phyloP scores from a whole-genome alignment of 1,140 invertebrate genomes.

The Hyphantria cunea region DNA sequence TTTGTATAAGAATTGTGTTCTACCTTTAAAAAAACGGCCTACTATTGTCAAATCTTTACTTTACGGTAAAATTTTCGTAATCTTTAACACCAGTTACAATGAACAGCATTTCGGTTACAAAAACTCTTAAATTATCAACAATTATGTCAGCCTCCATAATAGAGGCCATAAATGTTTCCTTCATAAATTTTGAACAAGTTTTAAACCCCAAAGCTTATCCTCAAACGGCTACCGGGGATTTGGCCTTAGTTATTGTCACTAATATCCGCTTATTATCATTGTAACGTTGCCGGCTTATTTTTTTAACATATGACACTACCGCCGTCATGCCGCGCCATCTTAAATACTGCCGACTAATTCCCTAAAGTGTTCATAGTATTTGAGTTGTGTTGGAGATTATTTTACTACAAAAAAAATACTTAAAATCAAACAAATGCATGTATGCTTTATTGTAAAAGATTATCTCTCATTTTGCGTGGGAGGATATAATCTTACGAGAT shows the following conservation, averaged over 20 bases:
- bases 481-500: neutral
- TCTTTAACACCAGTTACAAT: too few relatives aligned
- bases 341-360: slow-evolving; percentile 20
- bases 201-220: slow-evolving; percentile 1
- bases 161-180: slow-evolving; percentile 18
- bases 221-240: slow-evolving; percentile 26
- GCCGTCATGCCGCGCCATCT: neutral
- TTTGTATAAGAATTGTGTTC: too few relatives aligned
- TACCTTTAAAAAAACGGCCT: too few relatives aligned
- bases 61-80: too few relatives aligned
- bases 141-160: slow-evolving; percentile 12
- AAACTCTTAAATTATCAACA: neutral
- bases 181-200: slow-evolving; percentile 20
- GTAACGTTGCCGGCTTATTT: slow-evolving; percentile 45
- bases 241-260: slow-evolving; percentile 21
- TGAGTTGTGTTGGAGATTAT: neutral
- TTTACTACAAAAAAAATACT: neutral
- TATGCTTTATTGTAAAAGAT: neutral
- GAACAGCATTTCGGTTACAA: too few relatives aligned
- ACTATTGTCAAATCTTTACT: too few relatives aligned
- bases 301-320: slow-evolving; percentile 10
- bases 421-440: neutral
- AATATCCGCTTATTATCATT: slow-evolving; percentile 41
- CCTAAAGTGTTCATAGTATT: neutral
- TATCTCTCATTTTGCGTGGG: neutral